phyloP scores from a whole-genome alignment of 2,113 vertebrate genomes.

The Reinhardtius hippoglossoides region DNA sequence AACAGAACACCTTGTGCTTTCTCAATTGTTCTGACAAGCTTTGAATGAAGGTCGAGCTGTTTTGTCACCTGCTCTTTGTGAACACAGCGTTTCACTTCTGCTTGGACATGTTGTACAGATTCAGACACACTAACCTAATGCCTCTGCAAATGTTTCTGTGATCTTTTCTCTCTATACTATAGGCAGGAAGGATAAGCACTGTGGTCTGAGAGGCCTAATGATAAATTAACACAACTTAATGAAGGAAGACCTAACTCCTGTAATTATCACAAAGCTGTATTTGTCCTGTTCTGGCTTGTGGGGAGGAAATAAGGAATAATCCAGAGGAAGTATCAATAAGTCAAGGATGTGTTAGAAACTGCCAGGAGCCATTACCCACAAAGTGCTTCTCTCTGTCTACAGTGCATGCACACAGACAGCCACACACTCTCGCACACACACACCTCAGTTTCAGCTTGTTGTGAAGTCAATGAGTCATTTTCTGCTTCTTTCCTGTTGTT shows the following conservation, averaged over 20 bases:
- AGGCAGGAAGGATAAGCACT: slow-evolving; percentile 31
- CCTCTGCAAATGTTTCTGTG: not conserved
- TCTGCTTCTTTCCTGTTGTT: slow-evolving; percentile 65
- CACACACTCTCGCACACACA: not conserved
- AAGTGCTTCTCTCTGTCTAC: slow-evolving; percentile 18
- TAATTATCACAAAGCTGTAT: not conserved
- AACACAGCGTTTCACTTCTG: slow-evolving; percentile 45
- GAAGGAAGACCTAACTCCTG: not conserved
- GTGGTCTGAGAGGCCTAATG: slow-evolving; percentile 28
- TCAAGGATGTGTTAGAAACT: slow-evolving; percentile 59
- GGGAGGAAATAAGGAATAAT: slow-evolving; percentile 62
- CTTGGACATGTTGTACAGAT: slow-evolving; percentile 23
- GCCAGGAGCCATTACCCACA: slow-evolving; percentile 55
- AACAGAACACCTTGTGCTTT: slow-evolving; percentile 23
- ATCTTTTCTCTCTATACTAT: slow-evolving; percentile 8
- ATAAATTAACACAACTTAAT: slow-evolving; percentile 24
- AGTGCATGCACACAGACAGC: not conserved
- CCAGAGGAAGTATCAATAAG: slow-evolving; percentile 68
- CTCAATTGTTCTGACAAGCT: not conserved
- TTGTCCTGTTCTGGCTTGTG: slow-evolving; percentile 22
- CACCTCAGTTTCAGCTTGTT: slow-evolving; percentile 53
- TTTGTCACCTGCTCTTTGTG: slow-evolving; percentile 52
- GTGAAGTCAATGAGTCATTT: slow-evolving; percentile 67
- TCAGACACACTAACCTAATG: not conserved
- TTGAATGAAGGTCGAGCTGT: slow-evolving; percentile 12